Evolutionary conservation across 1,140 invertebrate genomes (phyloP), one percentile per base, ranked within the genome.

Genomic region (Ptiloglossa arizonensis): DNA sequence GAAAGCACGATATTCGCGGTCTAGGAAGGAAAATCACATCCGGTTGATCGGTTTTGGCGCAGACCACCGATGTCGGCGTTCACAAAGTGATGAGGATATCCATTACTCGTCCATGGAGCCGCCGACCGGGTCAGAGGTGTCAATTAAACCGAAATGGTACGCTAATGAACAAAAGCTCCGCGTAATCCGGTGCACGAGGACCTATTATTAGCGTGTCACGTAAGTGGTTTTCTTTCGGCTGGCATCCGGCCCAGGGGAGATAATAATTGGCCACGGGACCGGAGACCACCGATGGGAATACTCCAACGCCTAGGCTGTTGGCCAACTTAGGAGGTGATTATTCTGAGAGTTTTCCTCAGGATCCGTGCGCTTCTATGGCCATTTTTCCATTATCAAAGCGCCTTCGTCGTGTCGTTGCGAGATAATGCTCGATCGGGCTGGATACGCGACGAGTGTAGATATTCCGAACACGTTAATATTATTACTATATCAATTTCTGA

Each of bases 121-220:
- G 22, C 80, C 79, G 75, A 63, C 70, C 73, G 79, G 86, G 85
- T 90, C 88, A 89, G 79, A 89, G 89, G 89, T 88, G 88, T 90
- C 88, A 90, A 90, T 90, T 91, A 90, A 89, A 90, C 82, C 78
- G 83, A 90, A 89, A 90, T 90, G 87, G 88, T 84, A 69, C 81
- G 83, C 83, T 91, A 90, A 90, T 91, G 89, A 90, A 89, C 90
- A 87, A 90, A 90, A 90, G 88, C 85, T 70, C 38, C 68, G 85
- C 85, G 87, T 89, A 90, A 90, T 89, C 87, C 87, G 76, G 86
- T 87, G 78, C 83, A 77, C 79, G 54, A 64, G 59, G 75, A 80
- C 74, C 86, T 84, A 89, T 90, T 90, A 90, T 90, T 89, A 88
- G 69, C 74, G 72, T 75, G 79, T 79, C 79, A 75, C 79, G 86